Percentiles rank a stretch among this genome's conserved stretches.
phyloP scores from a whole-genome alignment of 2,113 vertebrate genomes.

The Prunella fulvescens region DNA sequence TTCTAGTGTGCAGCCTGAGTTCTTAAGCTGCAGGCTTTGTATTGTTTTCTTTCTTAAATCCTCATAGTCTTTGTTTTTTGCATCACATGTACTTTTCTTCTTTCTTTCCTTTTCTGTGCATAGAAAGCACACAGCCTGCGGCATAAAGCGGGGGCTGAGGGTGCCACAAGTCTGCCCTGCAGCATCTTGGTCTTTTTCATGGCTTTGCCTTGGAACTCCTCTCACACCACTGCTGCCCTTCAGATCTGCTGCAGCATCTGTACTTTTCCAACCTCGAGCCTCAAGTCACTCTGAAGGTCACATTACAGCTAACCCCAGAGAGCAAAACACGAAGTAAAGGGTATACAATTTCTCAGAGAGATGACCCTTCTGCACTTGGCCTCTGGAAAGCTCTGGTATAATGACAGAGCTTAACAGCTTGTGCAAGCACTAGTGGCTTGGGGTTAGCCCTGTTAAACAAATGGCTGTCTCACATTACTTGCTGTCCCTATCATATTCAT shows the following conservation, averaged over 20 bases:
- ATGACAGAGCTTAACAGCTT: conserved; percentile 70
- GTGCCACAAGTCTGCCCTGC: conserved; percentile 49
- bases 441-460: conserved; percentile 74
- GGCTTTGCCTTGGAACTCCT: conserved; percentile 65
- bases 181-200: conserved; percentile 50
- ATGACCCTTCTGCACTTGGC: conserved; percentile 33
- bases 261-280: conserved; percentile 42
- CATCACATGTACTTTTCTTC: conserved; percentile 25
- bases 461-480: conserved; percentile 66
- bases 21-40: background rate
- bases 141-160: accelerated
- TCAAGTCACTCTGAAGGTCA: conserved; percentile 56
- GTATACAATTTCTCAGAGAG: conserved; percentile 52
- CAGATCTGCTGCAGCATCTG: conserved; percentile 56
- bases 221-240: conserved; percentile 68
- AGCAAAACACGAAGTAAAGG: background rate
- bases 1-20: conserved; percentile 5
- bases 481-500: conserved; percentile 55
- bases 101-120: background rate
- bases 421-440: conserved; percentile 48
- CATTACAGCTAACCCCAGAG: conserved; percentile 29
- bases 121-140: conserved; percentile 66
- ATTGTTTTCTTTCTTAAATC: conserved; percentile 22
- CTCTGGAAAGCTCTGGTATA: conserved; percentile 59
- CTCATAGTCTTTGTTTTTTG: conserved; percentile 16